phyloP scores from a whole-genome alignment of 2,888 invertebrate species.

The Meghimatium bilineatum region DNA sequence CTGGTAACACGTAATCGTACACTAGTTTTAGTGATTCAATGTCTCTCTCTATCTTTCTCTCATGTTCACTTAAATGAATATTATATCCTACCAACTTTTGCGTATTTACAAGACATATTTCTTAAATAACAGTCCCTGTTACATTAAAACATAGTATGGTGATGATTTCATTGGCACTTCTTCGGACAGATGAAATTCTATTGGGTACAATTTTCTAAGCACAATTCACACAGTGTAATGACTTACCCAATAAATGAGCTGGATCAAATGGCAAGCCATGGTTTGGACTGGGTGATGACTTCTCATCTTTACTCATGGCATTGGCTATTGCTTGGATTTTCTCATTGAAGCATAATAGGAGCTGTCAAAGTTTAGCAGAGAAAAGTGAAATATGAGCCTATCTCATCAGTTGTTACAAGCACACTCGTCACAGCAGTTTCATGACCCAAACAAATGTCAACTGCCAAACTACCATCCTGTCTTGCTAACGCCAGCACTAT shows the following conservation, averaged over 20 bases:
- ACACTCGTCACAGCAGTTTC: neutral
- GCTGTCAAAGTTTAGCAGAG: neutral
- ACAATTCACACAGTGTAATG: neutral
- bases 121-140: too few species aligned
- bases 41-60: too few species aligned
- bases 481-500: neutral
- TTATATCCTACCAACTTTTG: too few species aligned
- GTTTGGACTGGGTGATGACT: constrained; percentile 61
- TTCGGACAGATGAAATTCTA: neutral
- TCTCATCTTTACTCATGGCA: constrained; percentile 69
- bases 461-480: neutral
- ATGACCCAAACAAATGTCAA: neutral
- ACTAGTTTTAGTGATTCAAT: too few species aligned
- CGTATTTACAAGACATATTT: too few species aligned
- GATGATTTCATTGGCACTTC: too few species aligned
- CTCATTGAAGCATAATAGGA: constrained; percentile 15
- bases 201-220: neutral
- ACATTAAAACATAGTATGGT: too few species aligned
- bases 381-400: neutral
- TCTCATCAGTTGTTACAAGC: neutral
- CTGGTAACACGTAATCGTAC: too few species aligned
- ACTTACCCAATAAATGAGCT: constrained; percentile 65
- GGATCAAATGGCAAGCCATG: constrained; percentile 64
- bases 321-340: constrained; percentile 30
- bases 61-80: too few species aligned